phyloP scores from a whole-genome alignment of 2,888 invertebrate species.

The Acleris laterana region DNA sequence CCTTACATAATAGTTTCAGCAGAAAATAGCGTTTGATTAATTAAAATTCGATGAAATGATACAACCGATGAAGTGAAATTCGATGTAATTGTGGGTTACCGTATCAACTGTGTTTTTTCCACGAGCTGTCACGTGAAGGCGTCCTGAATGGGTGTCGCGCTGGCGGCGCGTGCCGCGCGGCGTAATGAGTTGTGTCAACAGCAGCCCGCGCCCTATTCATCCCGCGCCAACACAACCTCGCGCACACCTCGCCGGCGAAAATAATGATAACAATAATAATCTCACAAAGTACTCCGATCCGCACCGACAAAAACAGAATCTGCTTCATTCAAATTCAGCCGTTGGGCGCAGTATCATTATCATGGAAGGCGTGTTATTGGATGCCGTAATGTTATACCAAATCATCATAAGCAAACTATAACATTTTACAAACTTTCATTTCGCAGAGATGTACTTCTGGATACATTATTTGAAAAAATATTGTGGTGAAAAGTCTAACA shows the following conservation, averaged over 20 bases:
- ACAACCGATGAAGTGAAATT: too few species aligned
- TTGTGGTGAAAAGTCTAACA: too few species aligned
- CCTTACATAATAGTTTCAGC: too few species aligned
- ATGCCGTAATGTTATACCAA: constrained; percentile 32
- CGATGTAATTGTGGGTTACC: too few species aligned
- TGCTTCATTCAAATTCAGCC: constrained; percentile 55
- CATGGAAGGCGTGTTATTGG: constrained; percentile 45
- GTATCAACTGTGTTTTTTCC: background rate
- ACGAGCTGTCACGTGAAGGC: constrained; percentile 8
- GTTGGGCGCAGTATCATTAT: constrained; percentile 55
- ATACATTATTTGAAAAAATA: too few species aligned
- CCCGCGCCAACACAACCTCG: constrained; percentile 25
- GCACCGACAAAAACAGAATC: constrained; percentile 40
- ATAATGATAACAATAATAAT: constrained; percentile 41
- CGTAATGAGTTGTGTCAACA: constrained; percentile 55
- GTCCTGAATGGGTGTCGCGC: constrained; percentile 12
- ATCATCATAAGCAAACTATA: too few species aligned
- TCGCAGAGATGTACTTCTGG: too few species aligned
- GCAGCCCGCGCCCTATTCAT: constrained; percentile 40
- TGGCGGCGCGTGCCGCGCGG: constrained; percentile 32
- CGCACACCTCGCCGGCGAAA: constrained; percentile 22
- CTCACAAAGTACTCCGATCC: constrained; percentile 41
- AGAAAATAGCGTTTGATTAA: too few species aligned
- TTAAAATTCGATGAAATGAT: too few species aligned
- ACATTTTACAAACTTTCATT: too few species aligned